These are phyloP conservation scores for Pollenia labialis DNA, from an alignment of 2,888 invertebrate genomes.

Conservation along the genomic window DNA sequence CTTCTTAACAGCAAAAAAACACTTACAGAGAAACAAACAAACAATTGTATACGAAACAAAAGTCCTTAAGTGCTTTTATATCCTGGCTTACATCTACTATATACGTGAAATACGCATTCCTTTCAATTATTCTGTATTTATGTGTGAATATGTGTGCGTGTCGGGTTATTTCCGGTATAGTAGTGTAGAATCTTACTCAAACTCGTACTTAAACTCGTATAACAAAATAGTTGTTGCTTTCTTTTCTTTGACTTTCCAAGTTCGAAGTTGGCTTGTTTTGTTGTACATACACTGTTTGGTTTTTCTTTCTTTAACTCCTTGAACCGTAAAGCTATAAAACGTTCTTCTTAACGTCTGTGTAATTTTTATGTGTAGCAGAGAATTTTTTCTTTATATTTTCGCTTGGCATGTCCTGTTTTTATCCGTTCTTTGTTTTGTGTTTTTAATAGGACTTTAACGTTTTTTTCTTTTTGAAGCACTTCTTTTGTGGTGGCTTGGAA, in stretches of 20 bases:
- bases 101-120: slow-evolving; percentile 53
- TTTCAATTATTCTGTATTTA: slow-evolving; percentile 56
- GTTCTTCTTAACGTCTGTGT: slow-evolving; percentile 23
- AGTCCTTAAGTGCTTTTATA: slow-evolving; percentile 70
- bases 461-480: slow-evolving; percentile 41
- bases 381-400: background rate
- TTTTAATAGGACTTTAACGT: slow-evolving; percentile 6
- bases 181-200: background rate
- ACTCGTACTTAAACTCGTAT: slow-evolving; percentile 21
- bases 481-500: slow-evolving; percentile 60
- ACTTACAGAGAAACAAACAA: background rate
- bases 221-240: slow-evolving; percentile 60
- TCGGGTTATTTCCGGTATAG: slow-evolving; percentile 45
- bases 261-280: slow-evolving; percentile 42
- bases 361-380: slow-evolving; percentile 23
- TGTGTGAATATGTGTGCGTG: background rate
- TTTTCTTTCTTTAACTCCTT: slow-evolving; percentile 43
- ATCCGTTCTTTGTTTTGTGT: slow-evolving; percentile 34
- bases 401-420: slow-evolving; percentile 33
- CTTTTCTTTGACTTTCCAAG: slow-evolving; percentile 53
- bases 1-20: slow-evolving; percentile 26
- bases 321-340: slow-evolving; percentile 63
- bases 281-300: background rate
- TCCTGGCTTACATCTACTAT: slow-evolving; percentile 63
- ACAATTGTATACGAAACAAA: slow-evolving; percentile 57